Evolutionary conservation across 2,113 vertebrate genomes (phyloP), one percentile per base, ranked within the genome.

Genomic region (Prietella phreatophila): DNA sequence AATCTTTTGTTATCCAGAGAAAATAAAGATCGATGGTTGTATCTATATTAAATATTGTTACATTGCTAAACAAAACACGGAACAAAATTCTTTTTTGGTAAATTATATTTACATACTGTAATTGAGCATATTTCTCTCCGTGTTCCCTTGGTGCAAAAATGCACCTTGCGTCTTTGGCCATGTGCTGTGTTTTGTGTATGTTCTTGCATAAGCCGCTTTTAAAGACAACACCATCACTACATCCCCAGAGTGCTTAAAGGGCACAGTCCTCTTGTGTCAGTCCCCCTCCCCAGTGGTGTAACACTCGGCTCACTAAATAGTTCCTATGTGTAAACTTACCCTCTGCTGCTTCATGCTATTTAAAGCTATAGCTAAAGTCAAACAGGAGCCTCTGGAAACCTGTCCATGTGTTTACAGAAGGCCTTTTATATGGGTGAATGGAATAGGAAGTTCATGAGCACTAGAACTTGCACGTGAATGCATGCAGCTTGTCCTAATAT

Each of bases 241-340:
- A 14, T 84, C 86, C 50, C 55, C 0, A 69, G 71, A 50, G 79
- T 42, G 86, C 27, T 71, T 71, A 71, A 65, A 83, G 80, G 39
- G 10, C 53, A 85, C 75, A 76, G 85, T 42, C n/a, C 84, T 84
- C 85, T 47, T 25, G 76, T 69, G 78, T 85, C 53, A 15, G 71
- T 63, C 63, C 71, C 83, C 78, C 76, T 82, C 69, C 61, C 61
- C 30, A 39, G 33, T 11, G 76, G 76, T 81, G 84, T 86, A 20
- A 83, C 60, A 22, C 39, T 84, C 84, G 27, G 83, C 82, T 75
- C 55, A 58, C 73, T 71, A 86, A 88, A 86, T 27, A 58, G 61
- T 67, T 82, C 63, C 76, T 78, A 25, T 39, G 89, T 90, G 89
- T 90, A 88, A 91, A 85, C 76, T 20, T 87, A 89, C 69, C 81